Percentiles rank a stretch among this genome's conserved stretches.
These are phyloP conservation scores for Camponotus pennsylvanicus DNA, from an alignment of 1,140 invertebrate species.

Conservation along the genomic window DNA sequence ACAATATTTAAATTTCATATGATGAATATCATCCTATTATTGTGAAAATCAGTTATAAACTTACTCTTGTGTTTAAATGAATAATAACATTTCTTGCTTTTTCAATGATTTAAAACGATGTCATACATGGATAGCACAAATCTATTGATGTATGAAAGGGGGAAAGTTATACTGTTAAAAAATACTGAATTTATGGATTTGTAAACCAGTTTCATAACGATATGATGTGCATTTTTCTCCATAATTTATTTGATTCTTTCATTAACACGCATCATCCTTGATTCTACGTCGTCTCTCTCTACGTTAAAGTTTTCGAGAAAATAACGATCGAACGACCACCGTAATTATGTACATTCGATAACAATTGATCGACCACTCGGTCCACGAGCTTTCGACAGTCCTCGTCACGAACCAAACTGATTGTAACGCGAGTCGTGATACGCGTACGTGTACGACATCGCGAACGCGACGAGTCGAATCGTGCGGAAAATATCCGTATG, in stretches of 20 bases:
- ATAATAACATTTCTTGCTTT: neutral
- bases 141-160: neutral
- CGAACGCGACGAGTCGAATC: conserved; percentile 29
- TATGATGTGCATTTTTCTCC: neutral
- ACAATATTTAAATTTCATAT: neutral
- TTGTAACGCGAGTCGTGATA: conserved; percentile 68
- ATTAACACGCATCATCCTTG: neutral
- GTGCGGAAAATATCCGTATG: conserved; percentile 45
- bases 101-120: neutral
- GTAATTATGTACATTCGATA: conserved; percentile 40
- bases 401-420: conserved; percentile 66
- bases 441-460: conserved; percentile 65
- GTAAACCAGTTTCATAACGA: neutral
- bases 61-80: neutral
- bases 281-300: neutral
- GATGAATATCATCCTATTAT: neutral
- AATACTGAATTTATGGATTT: neutral
- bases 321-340: neutral
- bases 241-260: neutral
- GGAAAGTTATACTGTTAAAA: neutral
- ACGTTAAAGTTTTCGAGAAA: conserved; percentile 28
- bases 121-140: neutral
- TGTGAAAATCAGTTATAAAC: neutral
- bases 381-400: neutral
- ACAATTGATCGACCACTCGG: conserved; percentile 20